phyloP scores from a whole-genome alignment of 2,797 vertebrate genomes.

The Poeciliopsis gracilis region DNA sequence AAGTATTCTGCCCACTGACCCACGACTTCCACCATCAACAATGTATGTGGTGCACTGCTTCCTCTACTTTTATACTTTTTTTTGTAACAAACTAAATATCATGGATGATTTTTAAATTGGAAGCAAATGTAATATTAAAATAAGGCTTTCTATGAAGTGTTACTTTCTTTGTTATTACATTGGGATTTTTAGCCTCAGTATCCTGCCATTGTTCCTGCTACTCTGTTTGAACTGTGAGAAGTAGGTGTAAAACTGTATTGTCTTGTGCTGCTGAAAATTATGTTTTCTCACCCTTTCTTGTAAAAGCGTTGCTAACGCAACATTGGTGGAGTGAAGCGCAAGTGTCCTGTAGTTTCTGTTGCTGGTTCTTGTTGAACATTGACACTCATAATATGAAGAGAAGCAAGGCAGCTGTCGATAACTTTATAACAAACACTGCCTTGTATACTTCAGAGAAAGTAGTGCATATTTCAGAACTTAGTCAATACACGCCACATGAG shows the following conservation, averaged over 20 bases:
- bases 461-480: background rate
- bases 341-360: slow-evolving; percentile 10
- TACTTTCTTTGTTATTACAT: background rate
- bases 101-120: background rate
- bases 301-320: slow-evolving; percentile 18
- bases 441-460: slow-evolving; percentile 3
- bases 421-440: slow-evolving; percentile 24
- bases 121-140: background rate
- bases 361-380: slow-evolving; percentile 13
- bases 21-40: too few relatives aligned
- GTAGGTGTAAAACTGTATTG: slow-evolving; percentile 6
- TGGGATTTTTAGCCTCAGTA: slow-evolving; percentile 2
- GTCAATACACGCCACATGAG: background rate
- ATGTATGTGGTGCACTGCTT: too few relatives aligned
- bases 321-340: slow-evolving; percentile 5
- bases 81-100: background rate
- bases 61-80: background rate
- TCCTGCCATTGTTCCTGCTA: slow-evolving; percentile 10
- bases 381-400: slow-evolving; percentile 1
- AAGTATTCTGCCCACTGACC: too few relatives aligned
- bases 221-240: slow-evolving; percentile 7
- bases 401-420: slow-evolving; percentile 26
- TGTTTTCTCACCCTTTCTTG: slow-evolving; percentile 17
- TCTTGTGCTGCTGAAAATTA: slow-evolving; percentile 11
- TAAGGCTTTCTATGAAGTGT: background rate